Base-by-base conservation (phyloP, 2,888 invertebrate genomes). In the Pseudolycoriella hygida region DNA sequence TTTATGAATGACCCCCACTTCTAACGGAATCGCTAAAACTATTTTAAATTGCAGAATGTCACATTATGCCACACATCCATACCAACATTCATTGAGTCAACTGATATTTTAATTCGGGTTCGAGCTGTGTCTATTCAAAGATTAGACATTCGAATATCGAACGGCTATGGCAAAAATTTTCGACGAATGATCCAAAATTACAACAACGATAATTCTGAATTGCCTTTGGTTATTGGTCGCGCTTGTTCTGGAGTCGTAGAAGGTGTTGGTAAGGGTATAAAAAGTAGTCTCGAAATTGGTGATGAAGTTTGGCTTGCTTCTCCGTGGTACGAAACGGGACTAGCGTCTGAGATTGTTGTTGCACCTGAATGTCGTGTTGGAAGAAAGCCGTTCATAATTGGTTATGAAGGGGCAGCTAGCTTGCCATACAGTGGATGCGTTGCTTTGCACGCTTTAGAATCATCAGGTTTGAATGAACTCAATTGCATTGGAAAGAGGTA, bases 211-310 rank as follows among this genome's bases (percentile, higher is more conserved):
- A 44, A 47, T 43, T 43, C 61, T 38, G 67, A 67, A 49, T 57
- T 71, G 49, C 75, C 76, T 14, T 64, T 77, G 42, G 68, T 70
- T 40, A 57, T 77, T 31, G 78, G 78, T 1, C 66, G 77, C 50
- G 75, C 74, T 55, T 76, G 76, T 56, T 64, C 74, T 10, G 78
- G 78, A 25, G 57, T 75, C 34, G 67, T 77, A 10, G 63, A 72
- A 17, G 75, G 74, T 50, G 66, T 75, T 39, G 77, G 77, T n/a
- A 64, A 61, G 50, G 76, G 76, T 6, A 64, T 62, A 18, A 62
- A 69, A 47, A 43, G 47, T 46, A 48, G 47, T 18, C 67, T 77
- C 51, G 73, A 75, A 53, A 65, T 74, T 17, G 76, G 76, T 2
- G 76, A 77, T 54, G 73, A 74, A 58, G 75, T 77, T 20, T 76